A percentile compares a stretch with the other conserved stretches of the same genome.
Evolutionary conservation across 2,888 invertebrate species (phyloP).

Genomic region (Drosophila paramelanica): DNA sequence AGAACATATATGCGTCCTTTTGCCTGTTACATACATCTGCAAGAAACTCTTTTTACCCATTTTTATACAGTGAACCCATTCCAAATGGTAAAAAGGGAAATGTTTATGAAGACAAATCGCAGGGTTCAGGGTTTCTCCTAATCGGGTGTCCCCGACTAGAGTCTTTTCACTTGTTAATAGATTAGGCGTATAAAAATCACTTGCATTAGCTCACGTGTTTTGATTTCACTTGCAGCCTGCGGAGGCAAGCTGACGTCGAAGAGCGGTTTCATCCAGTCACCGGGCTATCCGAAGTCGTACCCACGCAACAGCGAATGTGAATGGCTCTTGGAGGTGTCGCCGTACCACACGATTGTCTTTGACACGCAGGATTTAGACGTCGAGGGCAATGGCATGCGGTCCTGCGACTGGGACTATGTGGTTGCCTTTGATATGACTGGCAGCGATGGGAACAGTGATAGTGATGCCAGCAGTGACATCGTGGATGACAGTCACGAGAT

Average conservation of each 20-base stretch:
- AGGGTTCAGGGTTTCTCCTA: too few species aligned
- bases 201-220: neutral
- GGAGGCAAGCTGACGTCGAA: conserved; percentile 89
- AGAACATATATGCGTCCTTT: too few species aligned
- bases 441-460: neutral
- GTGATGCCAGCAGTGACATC: conserved; percentile 33
- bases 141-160: too few species aligned
- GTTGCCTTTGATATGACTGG: conserved; percentile 83
- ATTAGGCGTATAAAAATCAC: too few species aligned
- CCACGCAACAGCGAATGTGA: conserved; percentile 90
- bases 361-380: conserved; percentile 89
- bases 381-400: conserved; percentile 72
- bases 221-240: conserved; percentile 86
- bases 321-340: conserved; percentile 90
- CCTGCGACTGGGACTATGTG: conserved; percentile 76
- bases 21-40: too few species aligned
- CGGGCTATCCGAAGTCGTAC: conserved; percentile 94
- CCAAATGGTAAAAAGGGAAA: too few species aligned
- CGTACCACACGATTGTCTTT: conserved; percentile 89
- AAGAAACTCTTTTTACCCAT: too few species aligned
- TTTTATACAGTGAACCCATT: too few species aligned
- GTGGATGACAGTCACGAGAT: conserved; percentile 51
- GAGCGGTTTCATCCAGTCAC: conserved; percentile 90
- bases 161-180: too few species aligned
- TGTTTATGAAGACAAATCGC: too few species aligned